Evolutionary conservation across 2,113 vertebrate genomes (phyloP).

Genomic region (Brevimyrus niger): DNA sequence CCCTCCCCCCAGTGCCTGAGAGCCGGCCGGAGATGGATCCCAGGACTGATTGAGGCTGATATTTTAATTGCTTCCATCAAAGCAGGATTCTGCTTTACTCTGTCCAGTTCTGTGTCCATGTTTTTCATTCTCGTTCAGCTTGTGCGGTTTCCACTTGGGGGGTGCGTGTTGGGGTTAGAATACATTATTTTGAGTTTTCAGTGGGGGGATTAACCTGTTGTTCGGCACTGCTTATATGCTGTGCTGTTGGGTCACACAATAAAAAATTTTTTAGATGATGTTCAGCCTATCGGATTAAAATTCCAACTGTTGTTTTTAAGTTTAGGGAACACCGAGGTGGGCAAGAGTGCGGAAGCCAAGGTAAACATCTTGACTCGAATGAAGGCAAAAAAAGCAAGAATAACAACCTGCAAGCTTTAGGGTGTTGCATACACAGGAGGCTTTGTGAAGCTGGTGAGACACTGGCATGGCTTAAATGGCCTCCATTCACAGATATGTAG

Average conservation of each 20-base stretch:
- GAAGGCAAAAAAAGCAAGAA: background rate
- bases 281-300: background rate
- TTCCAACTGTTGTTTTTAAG: background rate
- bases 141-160: background rate
- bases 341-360: background rate
- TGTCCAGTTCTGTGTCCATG: conserved; percentile 6
- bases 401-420: background rate
- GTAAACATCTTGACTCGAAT: background rate
- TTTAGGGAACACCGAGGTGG: background rate
- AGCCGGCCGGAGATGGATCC: conserved; percentile 39
- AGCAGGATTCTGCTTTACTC: conserved; percentile 22
- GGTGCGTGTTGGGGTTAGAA: background rate
- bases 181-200: background rate
- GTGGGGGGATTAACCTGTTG: background rate
- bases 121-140: conserved; percentile 21
- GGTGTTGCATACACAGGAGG: background rate
- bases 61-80: conserved; percentile 34
- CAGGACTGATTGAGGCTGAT: conserved; percentile 39
- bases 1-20: conserved; percentile 27
- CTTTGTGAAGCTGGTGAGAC: background rate
- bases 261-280: background rate
- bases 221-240: background rate
- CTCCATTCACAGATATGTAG: background rate
- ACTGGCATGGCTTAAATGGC: background rate
- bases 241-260: background rate